Base-by-base conservation (phyloP, 2,113 vertebrate genomes). In the Laticauda colubrina region DNA sequence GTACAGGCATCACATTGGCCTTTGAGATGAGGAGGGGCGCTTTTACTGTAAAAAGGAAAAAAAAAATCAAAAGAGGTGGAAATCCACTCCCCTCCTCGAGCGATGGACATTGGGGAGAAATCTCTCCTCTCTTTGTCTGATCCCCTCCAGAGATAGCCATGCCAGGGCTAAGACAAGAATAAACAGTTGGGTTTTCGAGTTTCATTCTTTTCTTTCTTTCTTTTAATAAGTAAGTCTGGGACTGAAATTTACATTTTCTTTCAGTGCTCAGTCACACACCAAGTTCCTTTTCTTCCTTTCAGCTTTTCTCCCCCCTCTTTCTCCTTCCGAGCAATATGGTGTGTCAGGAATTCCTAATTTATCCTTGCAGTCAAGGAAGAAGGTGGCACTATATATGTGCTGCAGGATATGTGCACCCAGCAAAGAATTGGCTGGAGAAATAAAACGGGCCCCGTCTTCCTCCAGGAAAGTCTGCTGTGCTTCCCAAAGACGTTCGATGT, bases 201-300 rank as follows among this genome's bases (percentile, higher is more conserved):
- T 90, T 51, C 55, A 61, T 91, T 91, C 57, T 85, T 91, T 89
- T 39, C 87, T 54, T 93, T 29, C 81, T 85, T 92, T 92, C 94
- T 59, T 15, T 91, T 34, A 48, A 86, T 56, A 90, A 93, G 61
- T 48, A 90, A 75, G 94, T 90, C 26, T 0, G 24, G 94, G 92
- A 96, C 91, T 88, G 69, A 96, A 96, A 95, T 96, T 95, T 95
- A 96, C 94, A 92, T 94, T 95, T 94, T 93, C 91, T 91, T 94
- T 91, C 87, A 93, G 59, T 89, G 94, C 93, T 92, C 94, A 95
- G 53, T 81, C 94, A 91, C 87, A 95, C 94, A 89, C 94, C 96
- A 96, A 93, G 88, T 55, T 24, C 0, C 93, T 95, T 90, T 54
- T 48, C 69, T 91, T 91, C 85, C 55, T 86, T 85, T 85, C 34